phyloP scores from a whole-genome alignment of 2,797 vertebrate genomes.

The Odontamblyopus rebecca region DNA sequence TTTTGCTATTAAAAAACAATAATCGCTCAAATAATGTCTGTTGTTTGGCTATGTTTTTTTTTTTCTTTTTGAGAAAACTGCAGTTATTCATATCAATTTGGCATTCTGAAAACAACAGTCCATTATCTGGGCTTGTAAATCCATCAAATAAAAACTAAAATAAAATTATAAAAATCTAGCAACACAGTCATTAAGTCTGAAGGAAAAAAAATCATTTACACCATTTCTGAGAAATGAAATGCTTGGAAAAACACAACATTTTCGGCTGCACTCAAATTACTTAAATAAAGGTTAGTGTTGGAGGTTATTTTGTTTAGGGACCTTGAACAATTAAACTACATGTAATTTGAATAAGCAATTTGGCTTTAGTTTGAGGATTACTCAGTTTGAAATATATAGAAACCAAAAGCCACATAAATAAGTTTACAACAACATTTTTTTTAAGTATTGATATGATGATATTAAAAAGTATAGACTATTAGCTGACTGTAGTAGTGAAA shows the following conservation, averaged over 20 bases:
- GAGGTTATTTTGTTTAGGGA: slow-evolving; percentile 28
- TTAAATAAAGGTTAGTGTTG: slow-evolving; percentile 33
- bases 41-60: too few species aligned
- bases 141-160: background rate
- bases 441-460: too few species aligned
- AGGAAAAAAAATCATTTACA: background rate
- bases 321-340: slow-evolving; percentile 28
- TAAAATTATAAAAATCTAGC: too few species aligned
- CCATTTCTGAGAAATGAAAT: background rate
- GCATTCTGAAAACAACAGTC: too few species aligned
- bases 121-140: too few species aligned
- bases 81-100: too few species aligned
- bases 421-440: background rate
- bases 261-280: slow-evolving; percentile 19
- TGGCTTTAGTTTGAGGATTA: slow-evolving; percentile 6
- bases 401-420: slow-evolving; percentile 2
- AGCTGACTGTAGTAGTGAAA: too few species aligned
- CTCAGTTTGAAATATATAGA: background rate
- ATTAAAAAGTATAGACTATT: too few species aligned
- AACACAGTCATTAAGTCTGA: background rate
- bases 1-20: too few species aligned
- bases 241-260: slow-evolving; percentile 35
- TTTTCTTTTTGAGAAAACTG: too few species aligned
- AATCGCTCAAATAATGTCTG: too few species aligned
- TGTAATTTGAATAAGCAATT: slow-evolving; percentile 28